Conservation (phyloP, 2,113 vertebrate genomes). For the Apaloderma vittatum region DNA sequence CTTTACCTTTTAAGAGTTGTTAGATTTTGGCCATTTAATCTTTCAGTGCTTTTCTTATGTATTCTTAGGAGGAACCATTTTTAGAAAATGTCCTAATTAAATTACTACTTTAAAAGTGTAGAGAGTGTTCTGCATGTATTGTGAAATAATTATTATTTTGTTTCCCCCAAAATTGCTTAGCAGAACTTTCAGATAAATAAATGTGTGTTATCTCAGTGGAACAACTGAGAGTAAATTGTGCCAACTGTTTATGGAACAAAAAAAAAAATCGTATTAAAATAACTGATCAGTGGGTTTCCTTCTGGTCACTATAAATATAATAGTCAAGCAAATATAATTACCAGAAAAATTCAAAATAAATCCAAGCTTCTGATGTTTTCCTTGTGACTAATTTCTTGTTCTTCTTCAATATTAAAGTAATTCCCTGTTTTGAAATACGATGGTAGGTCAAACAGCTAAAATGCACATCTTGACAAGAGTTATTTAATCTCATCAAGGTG, state of each 20-base stretch:
- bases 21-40: neutral
- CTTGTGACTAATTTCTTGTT: neutral
- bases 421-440: neutral
- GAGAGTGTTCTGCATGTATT: neutral
- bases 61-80: neutral
- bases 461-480: neutral
- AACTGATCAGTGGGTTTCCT: neutral
- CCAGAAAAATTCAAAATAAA: neutral
- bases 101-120: neutral
- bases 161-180: accelerated
- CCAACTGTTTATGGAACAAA: neutral
- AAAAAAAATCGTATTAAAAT: neutral
- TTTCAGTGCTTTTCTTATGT: neutral
- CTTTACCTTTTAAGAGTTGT: neutral
- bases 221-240: neutral
- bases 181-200: neutral
- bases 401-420: neutral
- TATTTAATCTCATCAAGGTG: conserved; percentile 23
- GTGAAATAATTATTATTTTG: neutral
- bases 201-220: neutral
- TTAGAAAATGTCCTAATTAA: neutral
- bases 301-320: neutral
- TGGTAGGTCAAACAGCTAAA: neutral
- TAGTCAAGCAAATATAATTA: neutral
- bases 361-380: neutral